Evolutionary conservation across 92 coral and sea anemone genomes (phyloP).

Genomic region (Epizoanthus stellaris): DNA sequence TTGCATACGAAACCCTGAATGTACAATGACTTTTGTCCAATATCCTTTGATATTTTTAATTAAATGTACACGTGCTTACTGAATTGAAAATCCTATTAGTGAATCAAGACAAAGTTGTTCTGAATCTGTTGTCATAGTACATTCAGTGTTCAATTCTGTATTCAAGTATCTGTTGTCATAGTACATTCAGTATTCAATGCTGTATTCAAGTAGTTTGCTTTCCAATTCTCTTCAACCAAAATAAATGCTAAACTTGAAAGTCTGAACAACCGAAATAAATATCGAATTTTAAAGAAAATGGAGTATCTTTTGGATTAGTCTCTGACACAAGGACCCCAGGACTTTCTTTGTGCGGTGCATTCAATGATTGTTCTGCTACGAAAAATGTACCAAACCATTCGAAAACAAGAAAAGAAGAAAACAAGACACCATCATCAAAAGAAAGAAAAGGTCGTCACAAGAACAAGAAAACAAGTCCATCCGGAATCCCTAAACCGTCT

Average conservation of each 20-base stretch:
- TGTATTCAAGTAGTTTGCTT: conserved; percentile 19
- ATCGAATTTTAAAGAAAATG: conserved; percentile 8
- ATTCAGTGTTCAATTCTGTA: not conserved
- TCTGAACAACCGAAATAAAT: no score
- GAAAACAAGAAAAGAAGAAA: no score
- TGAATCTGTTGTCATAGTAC: conserved; percentile 6
- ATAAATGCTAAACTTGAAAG: conserved; percentile 16
- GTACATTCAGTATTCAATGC: conserved; percentile 2
- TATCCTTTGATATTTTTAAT: not conserved
- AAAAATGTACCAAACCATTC: no score
- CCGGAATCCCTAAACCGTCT: no score
- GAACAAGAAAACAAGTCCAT: no score
- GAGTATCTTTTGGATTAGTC: conserved; percentile 10
- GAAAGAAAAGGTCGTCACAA: no score
- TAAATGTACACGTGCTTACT: not conserved
- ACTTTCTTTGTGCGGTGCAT: no score
- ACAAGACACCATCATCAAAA: no score
- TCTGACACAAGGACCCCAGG: no score
- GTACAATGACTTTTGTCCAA: not conserved
- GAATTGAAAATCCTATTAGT: not conserved
- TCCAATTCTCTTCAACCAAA: conserved; percentile 17
- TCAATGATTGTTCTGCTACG: no score
- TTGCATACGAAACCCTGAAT: conserved; percentile 1
- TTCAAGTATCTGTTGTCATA: not conserved
- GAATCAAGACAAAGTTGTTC: not conserved